Conservation (phyloP, 2,113 vertebrate species). For the Nothoprocta pentlandii region DNA sequence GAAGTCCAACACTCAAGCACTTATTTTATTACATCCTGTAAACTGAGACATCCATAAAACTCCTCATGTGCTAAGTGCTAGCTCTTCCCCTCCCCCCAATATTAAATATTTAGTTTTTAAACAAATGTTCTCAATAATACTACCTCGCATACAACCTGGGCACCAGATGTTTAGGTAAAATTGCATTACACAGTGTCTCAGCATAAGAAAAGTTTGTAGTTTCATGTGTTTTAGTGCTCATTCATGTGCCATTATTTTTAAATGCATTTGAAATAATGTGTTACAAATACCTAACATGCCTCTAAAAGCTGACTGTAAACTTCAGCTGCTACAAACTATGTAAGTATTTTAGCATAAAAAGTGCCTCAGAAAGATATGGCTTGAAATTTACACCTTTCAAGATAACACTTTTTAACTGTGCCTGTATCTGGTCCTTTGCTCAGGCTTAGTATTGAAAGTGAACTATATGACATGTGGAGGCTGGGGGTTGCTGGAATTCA, state of each 20-base stretch:
- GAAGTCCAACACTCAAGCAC: conserved; percentile 67
- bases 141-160: conserved; percentile 73
- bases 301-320: conserved; percentile 67
- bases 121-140: conserved; percentile 78
- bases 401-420: neutral
- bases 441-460: neutral
- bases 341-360: neutral
- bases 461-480: neutral
- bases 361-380: conserved; percentile 13
- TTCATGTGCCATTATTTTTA: conserved; percentile 68
- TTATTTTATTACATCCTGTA: conserved; percentile 77
- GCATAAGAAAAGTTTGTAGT: conserved; percentile 63
- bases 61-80: conserved; percentile 65
- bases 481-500: neutral
- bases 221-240: conserved; percentile 71
- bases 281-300: conserved; percentile 75
- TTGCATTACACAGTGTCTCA: conserved; percentile 58
- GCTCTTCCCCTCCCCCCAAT: conserved; percentile 61
- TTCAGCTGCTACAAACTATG: conserved; percentile 65
- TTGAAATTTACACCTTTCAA: conserved; percentile 48
- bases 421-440: neutral
- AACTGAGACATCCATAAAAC: conserved; percentile 76
- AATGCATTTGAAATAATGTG: conserved; percentile 64
- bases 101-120: conserved; percentile 75
- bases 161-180: conserved; percentile 80